Conservation (phyloP, 1,140 invertebrate genomes). For the Paraescarpia echinospica region DNA sequence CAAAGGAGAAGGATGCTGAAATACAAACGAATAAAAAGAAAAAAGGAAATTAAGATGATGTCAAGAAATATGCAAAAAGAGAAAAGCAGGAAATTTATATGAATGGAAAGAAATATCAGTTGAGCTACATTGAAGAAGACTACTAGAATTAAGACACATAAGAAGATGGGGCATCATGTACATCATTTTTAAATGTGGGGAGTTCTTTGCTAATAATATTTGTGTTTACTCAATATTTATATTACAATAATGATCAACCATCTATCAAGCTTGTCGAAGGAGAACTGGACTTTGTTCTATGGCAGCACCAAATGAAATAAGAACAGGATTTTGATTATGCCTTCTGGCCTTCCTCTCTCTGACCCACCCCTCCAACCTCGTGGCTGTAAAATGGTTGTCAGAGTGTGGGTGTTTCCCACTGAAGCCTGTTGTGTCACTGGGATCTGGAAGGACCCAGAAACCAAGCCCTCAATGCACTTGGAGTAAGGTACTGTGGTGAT, state of each 20-base stretch:
- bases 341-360: background rate
- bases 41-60: background rate
- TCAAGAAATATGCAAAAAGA: no score
- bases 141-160: no score
- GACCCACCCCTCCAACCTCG: background rate
- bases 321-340: background rate
- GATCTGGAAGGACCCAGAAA: background rate
- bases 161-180: no score
- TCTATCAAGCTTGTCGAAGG: no score
- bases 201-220: no score
- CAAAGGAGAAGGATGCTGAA: background rate
- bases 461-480: background rate
- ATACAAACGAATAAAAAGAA: background rate
- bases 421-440: background rate
- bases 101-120: no score
- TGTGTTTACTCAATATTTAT: no score
- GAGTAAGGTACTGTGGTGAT: background rate
- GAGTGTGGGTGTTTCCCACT: background rate
- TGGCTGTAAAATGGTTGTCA: background rate
- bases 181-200: background rate
- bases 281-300: background rate
- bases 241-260: no score
- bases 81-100: no score
- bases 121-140: no score
- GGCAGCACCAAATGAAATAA: background rate